Evolutionary conservation across 2,797 vertebrate species (phyloP).

Genomic region (Aythya fuligula): DNA sequence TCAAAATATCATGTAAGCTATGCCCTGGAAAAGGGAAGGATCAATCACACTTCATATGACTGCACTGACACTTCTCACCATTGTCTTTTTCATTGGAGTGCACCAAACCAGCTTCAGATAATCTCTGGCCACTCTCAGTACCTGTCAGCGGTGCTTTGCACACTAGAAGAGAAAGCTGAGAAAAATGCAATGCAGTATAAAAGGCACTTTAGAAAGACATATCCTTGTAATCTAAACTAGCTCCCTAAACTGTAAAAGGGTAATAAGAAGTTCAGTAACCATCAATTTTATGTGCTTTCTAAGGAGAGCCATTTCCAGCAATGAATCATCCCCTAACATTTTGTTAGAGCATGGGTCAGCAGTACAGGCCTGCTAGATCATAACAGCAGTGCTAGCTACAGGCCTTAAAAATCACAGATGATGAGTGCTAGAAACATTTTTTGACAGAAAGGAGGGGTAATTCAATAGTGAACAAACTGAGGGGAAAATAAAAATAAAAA

Average conservation of each 20-base stretch:
- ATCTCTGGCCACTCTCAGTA: background rate
- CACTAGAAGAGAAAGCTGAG: background rate
- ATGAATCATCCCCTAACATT: background rate
- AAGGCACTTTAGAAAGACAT: background rate
- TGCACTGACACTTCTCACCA: background rate
- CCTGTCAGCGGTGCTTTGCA: background rate
- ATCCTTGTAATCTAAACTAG: background rate
- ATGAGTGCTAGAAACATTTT: background rate
- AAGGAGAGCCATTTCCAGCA: background rate
- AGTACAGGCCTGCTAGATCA: background rate
- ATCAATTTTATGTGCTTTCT: background rate
- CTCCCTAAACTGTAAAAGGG: background rate
- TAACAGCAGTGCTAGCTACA: background rate
- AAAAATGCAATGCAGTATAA: background rate
- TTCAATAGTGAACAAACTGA: background rate
- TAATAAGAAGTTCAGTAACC: background rate
- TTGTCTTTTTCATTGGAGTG: background rate
- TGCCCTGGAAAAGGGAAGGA: background rate
- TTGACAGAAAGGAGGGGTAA: background rate
- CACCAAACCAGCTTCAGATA: background rate
- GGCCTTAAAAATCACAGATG: background rate
- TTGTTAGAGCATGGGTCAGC: background rate
- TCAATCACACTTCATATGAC: background rate
- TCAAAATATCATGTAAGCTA: background rate
- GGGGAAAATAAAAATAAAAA: no score